Percentiles rank a stretch among this genome's conserved stretches.
phyloP scores from a whole-genome alignment of 1,140 invertebrate genomes.

The Drosophila tristis region DNA sequence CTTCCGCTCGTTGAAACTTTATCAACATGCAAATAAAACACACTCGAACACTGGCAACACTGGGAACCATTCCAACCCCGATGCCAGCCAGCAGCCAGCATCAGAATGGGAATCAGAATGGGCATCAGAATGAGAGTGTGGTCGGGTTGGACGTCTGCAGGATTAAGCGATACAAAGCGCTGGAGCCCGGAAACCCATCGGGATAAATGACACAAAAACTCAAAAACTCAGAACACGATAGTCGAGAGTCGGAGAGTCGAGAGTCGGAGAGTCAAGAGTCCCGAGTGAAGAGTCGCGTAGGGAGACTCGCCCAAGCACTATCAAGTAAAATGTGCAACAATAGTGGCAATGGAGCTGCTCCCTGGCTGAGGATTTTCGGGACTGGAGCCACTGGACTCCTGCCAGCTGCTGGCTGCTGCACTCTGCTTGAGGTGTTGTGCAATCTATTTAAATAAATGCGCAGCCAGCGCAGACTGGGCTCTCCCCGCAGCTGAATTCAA shows the following conservation, averaged over 20 bases:
- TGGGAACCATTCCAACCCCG: not conserved
- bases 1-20: constrained; percentile 26
- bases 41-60: not conserved
- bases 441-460: too few relatives aligned
- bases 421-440: too few relatives aligned
- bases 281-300: too few relatives aligned
- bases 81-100: too few relatives aligned
- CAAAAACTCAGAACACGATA: constrained; percentile 31
- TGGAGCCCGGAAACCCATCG: constrained; percentile 57
- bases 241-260: constrained; percentile 13
- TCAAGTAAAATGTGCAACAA: constrained; percentile 29
- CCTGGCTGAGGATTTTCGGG: too few relatives aligned
- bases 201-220: constrained; percentile 58
- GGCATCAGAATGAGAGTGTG: not conserved
- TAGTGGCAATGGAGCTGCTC: constrained; percentile 5
- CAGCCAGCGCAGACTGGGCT: too few relatives aligned
- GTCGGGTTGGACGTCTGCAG: constrained; percentile 20
- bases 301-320: not conserved
- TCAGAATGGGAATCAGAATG: not conserved
- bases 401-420: too few relatives aligned
- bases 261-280: constrained; percentile 4
- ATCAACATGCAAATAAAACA: constrained; percentile 39
- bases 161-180: constrained; percentile 40
- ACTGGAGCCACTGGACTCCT: too few relatives aligned
- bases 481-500: too few relatives aligned